These are phyloP conservation scores for Chlorops oryzae DNA, from an alignment of 1,140 invertebrate genomes.

Conservation along the genomic window DNA sequence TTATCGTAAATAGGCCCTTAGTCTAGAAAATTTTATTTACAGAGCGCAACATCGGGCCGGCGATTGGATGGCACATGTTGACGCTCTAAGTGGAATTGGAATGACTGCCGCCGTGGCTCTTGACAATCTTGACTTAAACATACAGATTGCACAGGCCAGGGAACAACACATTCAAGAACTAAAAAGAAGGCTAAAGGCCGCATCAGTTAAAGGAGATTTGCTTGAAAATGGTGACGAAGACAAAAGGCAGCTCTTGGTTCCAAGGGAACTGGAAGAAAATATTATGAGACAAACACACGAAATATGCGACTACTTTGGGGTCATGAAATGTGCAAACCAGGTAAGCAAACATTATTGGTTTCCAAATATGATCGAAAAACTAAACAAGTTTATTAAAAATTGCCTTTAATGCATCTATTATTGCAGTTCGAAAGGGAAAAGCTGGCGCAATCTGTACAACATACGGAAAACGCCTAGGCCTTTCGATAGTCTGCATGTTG, in stretches of 20 bases:
- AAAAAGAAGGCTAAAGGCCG: not conserved
- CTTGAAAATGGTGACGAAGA: not conserved
- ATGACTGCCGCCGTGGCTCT: not conserved
- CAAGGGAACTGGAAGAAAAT: not conserved
- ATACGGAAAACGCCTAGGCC: too few relatives aligned
- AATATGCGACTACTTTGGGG: not conserved
- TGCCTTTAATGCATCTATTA: too few relatives aligned
- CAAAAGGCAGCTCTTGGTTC: not conserved
- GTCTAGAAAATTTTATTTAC: slow-evolving; percentile 12
- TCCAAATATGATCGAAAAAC: not conserved
- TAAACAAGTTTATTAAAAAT: too few relatives aligned
- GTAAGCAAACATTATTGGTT: not conserved
- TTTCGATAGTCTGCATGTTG: too few relatives aligned
- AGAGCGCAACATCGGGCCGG: slow-evolving; percentile 13
- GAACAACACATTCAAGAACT: not conserved
- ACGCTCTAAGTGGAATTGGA: slow-evolving; percentile 19
- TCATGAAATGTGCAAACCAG: not conserved
- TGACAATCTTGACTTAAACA: slow-evolving; percentile 5
- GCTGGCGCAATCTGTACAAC: too few relatives aligned
- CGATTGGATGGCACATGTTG: slow-evolving; percentile 29
- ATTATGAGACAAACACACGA: not conserved
- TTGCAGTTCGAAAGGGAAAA: too few relatives aligned
- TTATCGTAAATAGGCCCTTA: slow-evolving; percentile 38
- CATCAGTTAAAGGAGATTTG: not conserved
- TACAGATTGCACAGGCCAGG: slow-evolving; percentile 5